These are phyloP conservation scores for Pocillopora grandis DNA, from an alignment of 92 coral and sea anemone genomes.

Conservation along the genomic window DNA sequence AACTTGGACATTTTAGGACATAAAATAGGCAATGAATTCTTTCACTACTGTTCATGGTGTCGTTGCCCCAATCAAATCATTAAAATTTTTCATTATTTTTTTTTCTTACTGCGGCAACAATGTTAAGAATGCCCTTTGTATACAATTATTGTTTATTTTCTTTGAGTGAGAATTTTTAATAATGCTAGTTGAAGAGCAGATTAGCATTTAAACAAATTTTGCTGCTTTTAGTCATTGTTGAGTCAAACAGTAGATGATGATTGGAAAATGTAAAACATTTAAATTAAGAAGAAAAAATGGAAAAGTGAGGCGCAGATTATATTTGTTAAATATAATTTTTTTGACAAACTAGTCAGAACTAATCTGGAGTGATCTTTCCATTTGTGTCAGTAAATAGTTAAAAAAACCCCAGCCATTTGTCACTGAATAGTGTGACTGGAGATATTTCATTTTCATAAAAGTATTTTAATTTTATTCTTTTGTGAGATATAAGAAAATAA, in stretches of 20 bases:
- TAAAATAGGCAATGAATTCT: neutral
- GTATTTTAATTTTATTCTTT: too few relatives aligned
- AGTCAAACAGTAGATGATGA: neutral
- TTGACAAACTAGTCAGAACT: neutral
- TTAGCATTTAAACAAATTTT: constrained; percentile 8
- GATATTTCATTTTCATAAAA: too few relatives aligned
- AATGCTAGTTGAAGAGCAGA: constrained; percentile 1
- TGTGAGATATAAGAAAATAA: too few relatives aligned
- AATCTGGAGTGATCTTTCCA: neutral
- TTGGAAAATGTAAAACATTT: neutral
- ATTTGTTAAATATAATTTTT: neutral
- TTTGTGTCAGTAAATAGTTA: neutral
- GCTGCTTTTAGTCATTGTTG: neutral
- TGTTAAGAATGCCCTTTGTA: neutral
- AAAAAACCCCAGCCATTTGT: neutral
- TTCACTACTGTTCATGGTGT: neutral
- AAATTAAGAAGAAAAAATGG: neutral
- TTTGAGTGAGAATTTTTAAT: neutral
- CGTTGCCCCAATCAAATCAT: neutral
- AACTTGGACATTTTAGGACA: neutral
- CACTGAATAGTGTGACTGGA: neutral
- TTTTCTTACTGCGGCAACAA: neutral
- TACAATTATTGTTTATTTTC: constrained; percentile 19
- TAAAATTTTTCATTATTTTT: constrained; percentile 7
- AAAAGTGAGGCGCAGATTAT: neutral